These are phyloP conservation scores for Polypterus senegalus DNA, from an alignment of 2,113 vertebrate species.

Conservation along the genomic window DNA sequence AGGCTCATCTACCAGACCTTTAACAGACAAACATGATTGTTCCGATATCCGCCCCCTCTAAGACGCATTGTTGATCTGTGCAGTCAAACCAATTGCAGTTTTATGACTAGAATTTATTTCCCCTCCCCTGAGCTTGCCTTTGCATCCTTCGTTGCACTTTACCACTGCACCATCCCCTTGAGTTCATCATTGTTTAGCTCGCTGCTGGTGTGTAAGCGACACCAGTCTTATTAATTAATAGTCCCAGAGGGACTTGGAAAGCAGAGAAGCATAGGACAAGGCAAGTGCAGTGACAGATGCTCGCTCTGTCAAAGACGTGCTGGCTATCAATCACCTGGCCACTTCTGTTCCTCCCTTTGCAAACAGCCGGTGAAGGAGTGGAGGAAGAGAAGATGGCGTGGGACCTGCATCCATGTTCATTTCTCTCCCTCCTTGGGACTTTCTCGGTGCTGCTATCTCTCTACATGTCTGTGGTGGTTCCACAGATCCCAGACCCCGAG, in stretches of 20 bases:
- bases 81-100: too few relatives aligned
- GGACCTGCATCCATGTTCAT: slow-evolving; percentile 33
- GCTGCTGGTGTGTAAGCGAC: slow-evolving; percentile 42
- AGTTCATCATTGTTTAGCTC: too few relatives aligned
- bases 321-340: slow-evolving; percentile 41
- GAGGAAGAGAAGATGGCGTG: slow-evolving; percentile 38
- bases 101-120: too few relatives aligned
- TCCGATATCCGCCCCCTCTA: too few relatives aligned
- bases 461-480: slow-evolving; percentile 39
- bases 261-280: background rate
- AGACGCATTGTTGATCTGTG: too few relatives aligned
- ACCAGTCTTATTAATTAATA: slow-evolving; percentile 57
- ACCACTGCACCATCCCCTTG: too few relatives aligned
- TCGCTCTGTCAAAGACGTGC: slow-evolving; percentile 19
- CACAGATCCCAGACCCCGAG: slow-evolving; percentile 58
- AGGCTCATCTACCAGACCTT: too few relatives aligned
- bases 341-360: slow-evolving; percentile 36
- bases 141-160: too few relatives aligned
- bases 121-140: too few relatives aligned
- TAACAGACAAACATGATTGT: too few relatives aligned
- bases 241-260: slow-evolving; percentile 17
- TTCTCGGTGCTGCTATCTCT: slow-evolving; percentile 44
- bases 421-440: slow-evolving; percentile 34
- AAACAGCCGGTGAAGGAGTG: slow-evolving; percentile 21
- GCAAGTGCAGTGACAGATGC: slow-evolving; percentile 17